These are phyloP conservation scores for Megalopta genalis DNA, from an alignment of 1,140 invertebrate genomes.

Conservation along the genomic window DNA sequence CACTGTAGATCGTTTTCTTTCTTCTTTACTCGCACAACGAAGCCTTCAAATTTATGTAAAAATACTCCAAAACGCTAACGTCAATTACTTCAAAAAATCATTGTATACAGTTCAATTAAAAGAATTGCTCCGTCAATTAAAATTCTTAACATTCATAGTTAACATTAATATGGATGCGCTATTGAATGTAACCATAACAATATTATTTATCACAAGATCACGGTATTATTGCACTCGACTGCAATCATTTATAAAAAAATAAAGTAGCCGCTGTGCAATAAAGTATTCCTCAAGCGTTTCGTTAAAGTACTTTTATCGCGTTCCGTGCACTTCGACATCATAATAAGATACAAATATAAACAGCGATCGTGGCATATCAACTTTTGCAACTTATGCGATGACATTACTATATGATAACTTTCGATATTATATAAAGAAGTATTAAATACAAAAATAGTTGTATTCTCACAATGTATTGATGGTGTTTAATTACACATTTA, in stretches of 20 bases:
- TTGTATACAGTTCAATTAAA: not conserved
- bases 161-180: conserved; percentile 28
- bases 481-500: conserved; percentile 10
- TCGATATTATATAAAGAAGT: conserved; percentile 19
- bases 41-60: not conserved
- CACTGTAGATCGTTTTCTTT: not conserved
- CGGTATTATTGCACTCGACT: conserved; percentile 34
- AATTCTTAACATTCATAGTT: conserved; percentile 15
- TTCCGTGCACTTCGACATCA: conserved; percentile 7
- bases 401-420: conserved; percentile 2
- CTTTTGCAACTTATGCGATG: conserved; percentile 2
- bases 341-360: conserved; percentile 53
- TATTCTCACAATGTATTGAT: conserved; percentile 2
- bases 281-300: conserved; percentile 39
- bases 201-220: conserved; percentile 48
- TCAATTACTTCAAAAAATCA: conserved; percentile 10
- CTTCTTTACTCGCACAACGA: not conserved
- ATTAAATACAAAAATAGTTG: conserved; percentile 38
- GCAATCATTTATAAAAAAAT: conserved; percentile 50
- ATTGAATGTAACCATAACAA: conserved; percentile 34
- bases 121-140: conserved; percentile 2
- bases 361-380: conserved; percentile 28
- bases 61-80: conserved; percentile 4
- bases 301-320: conserved; percentile 23
- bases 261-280: conserved; percentile 37